Conservation (phyloP, 2,797 vertebrate species). For the Toxotes lorentzi region DNA sequence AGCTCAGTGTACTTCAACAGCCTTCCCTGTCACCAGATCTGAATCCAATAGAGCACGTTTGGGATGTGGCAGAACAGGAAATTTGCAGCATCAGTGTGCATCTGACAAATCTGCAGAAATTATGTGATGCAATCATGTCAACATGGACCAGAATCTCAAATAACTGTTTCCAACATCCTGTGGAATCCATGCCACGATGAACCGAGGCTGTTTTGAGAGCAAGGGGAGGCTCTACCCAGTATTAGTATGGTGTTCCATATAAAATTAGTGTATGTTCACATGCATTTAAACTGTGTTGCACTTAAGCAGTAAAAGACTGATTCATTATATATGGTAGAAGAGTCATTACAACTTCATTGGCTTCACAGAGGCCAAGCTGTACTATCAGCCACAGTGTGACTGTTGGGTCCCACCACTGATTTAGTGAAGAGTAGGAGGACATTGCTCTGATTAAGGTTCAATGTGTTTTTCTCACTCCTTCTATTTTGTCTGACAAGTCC, state of each 20-base stretch:
- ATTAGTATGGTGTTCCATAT: neutral
- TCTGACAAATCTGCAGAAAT: neutral
- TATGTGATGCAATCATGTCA: neutral
- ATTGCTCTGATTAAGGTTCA: constrained; percentile 56
- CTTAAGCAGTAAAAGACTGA: neutral
- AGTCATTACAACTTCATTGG: constrained; percentile 1
- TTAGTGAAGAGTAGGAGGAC: constrained; percentile 57
- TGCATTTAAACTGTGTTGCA: neutral
- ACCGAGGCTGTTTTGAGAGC: neutral
- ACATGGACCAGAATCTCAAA: neutral
- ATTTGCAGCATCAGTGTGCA: neutral
- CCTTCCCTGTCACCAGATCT: neutral
- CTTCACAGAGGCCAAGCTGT: constrained; percentile 2
- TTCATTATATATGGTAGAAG: neutral
- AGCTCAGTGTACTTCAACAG: neutral
- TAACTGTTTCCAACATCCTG: neutral
- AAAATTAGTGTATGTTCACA: neutral
- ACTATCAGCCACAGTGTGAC: constrained; percentile 51
- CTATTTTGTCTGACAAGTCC: constrained; percentile 32
- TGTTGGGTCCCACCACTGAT: constrained; percentile 59
- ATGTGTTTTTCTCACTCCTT: constrained; percentile 51
- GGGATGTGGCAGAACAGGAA: neutral
- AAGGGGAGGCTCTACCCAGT: neutral
- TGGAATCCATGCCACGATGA: neutral
- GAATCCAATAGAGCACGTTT: neutral